Evolutionary conservation across 2,888 invertebrate genomes (phyloP).

Genomic region (Sarcophaga subvicina): DNA sequence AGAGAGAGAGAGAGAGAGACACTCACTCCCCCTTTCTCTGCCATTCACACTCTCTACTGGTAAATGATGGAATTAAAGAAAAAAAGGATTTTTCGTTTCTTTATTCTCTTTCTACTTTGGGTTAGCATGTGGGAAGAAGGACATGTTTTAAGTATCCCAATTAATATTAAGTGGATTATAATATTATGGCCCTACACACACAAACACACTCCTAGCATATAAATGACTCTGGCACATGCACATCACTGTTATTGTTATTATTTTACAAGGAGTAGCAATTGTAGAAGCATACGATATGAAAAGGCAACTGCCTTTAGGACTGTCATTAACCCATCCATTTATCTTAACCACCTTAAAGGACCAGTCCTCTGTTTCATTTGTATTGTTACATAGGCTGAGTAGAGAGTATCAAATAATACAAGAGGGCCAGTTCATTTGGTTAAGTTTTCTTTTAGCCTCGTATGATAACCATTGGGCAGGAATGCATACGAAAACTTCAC

Average conservation of each 20-base stretch:
- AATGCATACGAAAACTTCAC: too few relatives aligned
- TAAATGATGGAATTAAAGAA: slow-evolving; percentile 15
- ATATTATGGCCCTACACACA: slow-evolving; percentile 76
- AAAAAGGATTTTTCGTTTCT: slow-evolving; percentile 22
- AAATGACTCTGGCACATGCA: not conserved
- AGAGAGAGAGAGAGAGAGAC: slow-evolving; percentile 3
- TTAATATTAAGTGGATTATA: slow-evolving; percentile 81
- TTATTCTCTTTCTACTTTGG: not conserved
- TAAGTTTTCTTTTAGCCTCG: slow-evolving; percentile 3
- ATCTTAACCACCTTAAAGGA: slow-evolving; percentile 51
- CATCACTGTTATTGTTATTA: not conserved
- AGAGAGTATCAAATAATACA: slow-evolving; percentile 1
- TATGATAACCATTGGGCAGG: too few relatives aligned
- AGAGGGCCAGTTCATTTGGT: slow-evolving; percentile 46
- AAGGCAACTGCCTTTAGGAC: slow-evolving; percentile 45
- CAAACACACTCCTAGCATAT: not conserved
- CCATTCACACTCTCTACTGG: slow-evolving; percentile 1
- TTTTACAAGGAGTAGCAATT: not conserved
- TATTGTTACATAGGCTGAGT: not conserved
- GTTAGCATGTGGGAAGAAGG: slow-evolving; percentile 58
- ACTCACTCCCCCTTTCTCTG: not conserved
- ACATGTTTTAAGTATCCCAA: slow-evolving; percentile 77
- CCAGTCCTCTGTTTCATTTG: not conserved
- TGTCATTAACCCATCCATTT: slow-evolving; percentile 66
- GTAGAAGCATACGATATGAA: not conserved